Evolutionary conservation across 1,140 invertebrate species (phyloP).

Genomic region (Aphelenchoides besseyi): DNA sequence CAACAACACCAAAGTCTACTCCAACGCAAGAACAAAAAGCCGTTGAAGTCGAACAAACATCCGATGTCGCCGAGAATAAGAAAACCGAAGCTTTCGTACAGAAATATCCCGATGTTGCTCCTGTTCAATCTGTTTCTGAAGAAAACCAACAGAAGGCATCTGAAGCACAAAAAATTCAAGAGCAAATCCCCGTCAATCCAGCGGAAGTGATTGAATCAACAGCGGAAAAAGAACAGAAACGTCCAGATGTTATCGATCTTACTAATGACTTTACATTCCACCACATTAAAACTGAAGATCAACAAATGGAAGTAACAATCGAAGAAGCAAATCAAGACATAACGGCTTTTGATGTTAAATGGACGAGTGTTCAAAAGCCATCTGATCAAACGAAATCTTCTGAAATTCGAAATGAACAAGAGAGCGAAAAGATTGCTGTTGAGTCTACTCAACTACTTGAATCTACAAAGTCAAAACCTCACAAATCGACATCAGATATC

Average conservation of each 20-base stretch:
- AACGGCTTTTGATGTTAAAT: background rate
- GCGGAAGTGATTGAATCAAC: too few relatives aligned
- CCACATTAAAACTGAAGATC: background rate
- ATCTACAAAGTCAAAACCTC: too few relatives aligned
- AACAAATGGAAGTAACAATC: background rate
- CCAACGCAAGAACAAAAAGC: background rate
- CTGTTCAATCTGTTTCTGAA: slow-evolving; percentile 3
- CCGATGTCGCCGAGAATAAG: slow-evolving; percentile 3
- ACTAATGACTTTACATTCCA: background rate
- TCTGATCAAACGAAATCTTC: background rate
- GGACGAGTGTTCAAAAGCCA: background rate
- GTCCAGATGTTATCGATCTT: background rate
- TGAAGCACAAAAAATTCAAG: background rate
- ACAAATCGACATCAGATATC: too few relatives aligned
- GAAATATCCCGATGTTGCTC: too few relatives aligned
- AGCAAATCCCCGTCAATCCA: too few relatives aligned
- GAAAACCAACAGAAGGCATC: background rate
- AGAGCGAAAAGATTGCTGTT: too few relatives aligned
- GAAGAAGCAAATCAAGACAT: background rate
- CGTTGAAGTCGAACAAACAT: background rate
- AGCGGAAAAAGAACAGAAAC: background rate
- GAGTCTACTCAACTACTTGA: too few relatives aligned
- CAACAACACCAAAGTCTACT: background rate
- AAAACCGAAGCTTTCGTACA: background rate
- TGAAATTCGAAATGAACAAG: too few relatives aligned